These are phyloP conservation scores for Protonemura montana DNA, from an alignment of 2,888 invertebrate species.

Conservation along the genomic window DNA sequence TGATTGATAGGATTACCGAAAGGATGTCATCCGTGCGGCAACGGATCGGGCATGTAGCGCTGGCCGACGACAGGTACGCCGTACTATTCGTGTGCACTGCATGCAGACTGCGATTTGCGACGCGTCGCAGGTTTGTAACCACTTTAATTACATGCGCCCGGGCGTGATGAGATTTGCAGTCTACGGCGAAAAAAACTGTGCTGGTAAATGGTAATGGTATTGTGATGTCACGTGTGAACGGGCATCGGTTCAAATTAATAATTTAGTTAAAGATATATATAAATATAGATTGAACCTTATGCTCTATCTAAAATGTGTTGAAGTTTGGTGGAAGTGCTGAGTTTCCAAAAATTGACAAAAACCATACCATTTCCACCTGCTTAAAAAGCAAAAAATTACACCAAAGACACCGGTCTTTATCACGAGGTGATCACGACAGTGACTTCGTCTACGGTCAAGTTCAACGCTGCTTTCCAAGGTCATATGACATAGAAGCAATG, in stretches of 20 bases:
- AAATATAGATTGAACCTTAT: not conserved
- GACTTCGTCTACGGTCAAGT: too few species aligned
- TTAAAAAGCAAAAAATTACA: too few species aligned
- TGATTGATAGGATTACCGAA: conserved; percentile 33
- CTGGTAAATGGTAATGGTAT: too few species aligned
- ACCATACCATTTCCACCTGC: too few species aligned
- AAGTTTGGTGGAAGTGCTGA: not conserved
- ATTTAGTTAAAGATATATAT: not conserved
- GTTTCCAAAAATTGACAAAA: not conserved
- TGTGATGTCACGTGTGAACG: too few species aligned
- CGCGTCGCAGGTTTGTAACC: not conserved
- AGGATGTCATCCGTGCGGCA: not conserved
- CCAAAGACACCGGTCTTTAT: too few species aligned
- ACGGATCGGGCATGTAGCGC: not conserved
- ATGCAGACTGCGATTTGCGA: not conserved
- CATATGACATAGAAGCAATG: too few species aligned
- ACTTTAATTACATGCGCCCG: not conserved
- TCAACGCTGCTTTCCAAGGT: too few species aligned
- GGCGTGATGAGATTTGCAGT: not conserved
- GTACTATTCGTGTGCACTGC: not conserved
- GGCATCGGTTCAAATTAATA: not conserved
- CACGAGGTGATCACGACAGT: too few species aligned
- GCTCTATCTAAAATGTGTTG: too few species aligned
- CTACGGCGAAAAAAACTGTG: not conserved
- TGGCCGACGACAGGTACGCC: not conserved